Percentiles rank a stretch among this genome's conserved stretches.
Conservation (phyloP, 2,888 invertebrate species). For the Masnerella sp. region DNA sequence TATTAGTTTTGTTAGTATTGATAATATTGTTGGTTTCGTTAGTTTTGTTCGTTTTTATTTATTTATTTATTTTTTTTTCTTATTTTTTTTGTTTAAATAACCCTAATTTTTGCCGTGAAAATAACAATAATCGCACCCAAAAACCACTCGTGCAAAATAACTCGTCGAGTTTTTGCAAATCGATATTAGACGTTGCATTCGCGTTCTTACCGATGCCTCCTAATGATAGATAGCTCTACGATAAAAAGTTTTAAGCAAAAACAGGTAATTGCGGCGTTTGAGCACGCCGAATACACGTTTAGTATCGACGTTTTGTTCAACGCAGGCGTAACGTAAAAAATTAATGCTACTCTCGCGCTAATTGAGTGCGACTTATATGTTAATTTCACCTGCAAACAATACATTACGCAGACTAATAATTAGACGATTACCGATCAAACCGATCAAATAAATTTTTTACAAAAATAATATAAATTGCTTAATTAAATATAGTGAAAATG, state of each 20-base stretch:
- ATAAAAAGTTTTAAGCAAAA: conserved; percentile 41
- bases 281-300: conserved; percentile 19
- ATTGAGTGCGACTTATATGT: conserved; percentile 6
- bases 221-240: conserved; percentile 37
- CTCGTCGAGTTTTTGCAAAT: conserved; percentile 22
- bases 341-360: conserved; percentile 14
- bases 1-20: no score
- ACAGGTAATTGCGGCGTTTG: conserved; percentile 24
- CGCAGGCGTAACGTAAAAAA: conserved; percentile 10
- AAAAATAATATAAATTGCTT: no score
- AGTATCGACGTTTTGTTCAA: conserved; percentile 16
- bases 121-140: no score
- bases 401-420: conserved; percentile 8
- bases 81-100: no score
- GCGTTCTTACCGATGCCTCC: conserved; percentile 24
- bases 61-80: no score
- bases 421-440: conserved; percentile 1
- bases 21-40: no score
- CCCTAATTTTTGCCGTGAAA: no score
- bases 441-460: not conserved
- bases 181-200: conserved; percentile 22
- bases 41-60: no score
- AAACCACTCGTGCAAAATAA: no score
- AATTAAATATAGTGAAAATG: no score
- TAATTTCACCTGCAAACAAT: not conserved